phyloP scores from a whole-genome alignment of 2,113 vertebrate species.

The Melierax canorus region DNA sequence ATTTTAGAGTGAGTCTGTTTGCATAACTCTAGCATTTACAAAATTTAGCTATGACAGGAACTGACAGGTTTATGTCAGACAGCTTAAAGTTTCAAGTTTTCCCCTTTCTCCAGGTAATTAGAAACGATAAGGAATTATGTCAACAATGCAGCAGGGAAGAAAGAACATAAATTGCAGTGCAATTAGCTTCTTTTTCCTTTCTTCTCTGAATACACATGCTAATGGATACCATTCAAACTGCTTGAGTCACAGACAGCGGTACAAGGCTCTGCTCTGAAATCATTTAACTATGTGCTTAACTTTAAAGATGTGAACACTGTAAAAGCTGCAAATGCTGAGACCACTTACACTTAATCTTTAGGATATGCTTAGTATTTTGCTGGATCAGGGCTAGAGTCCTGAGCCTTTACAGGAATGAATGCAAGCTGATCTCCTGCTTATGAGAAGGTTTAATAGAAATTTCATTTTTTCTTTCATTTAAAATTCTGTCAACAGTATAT shows the following conservation, averaged over 20 bases:
- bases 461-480: slow-evolving; percentile 38
- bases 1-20: neutral
- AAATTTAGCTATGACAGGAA: slow-evolving; percentile 26
- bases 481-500: slow-evolving; percentile 28
- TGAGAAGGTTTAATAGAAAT: slow-evolving; percentile 2
- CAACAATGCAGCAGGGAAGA: slow-evolving; percentile 23
- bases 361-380: neutral
- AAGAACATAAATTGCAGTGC: slow-evolving; percentile 52
- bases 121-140: slow-evolving; percentile 42
- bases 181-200: slow-evolving; percentile 42
- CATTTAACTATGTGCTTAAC: neutral
- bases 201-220: slow-evolving; percentile 16
- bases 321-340: neutral
- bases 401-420: neutral
- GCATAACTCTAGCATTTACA: slow-evolving; percentile 20
- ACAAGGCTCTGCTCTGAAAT: neutral
- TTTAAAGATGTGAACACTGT: neutral
- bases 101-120: slow-evolving; percentile 51
- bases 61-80: slow-evolving; percentile 22
- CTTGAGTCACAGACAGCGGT: neutral
- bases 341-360: slow-evolving; percentile 5
- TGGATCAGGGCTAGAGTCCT: neutral
- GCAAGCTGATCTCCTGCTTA: neutral
- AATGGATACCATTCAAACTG: slow-evolving; percentile 34
- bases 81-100: slow-evolving; percentile 32